A percentile compares a stretch with the other conserved stretches of the same genome.
Evolutionary conservation across 2,797 vertebrate genomes (phyloP).

Genomic region (Onychomys torridus): DNA sequence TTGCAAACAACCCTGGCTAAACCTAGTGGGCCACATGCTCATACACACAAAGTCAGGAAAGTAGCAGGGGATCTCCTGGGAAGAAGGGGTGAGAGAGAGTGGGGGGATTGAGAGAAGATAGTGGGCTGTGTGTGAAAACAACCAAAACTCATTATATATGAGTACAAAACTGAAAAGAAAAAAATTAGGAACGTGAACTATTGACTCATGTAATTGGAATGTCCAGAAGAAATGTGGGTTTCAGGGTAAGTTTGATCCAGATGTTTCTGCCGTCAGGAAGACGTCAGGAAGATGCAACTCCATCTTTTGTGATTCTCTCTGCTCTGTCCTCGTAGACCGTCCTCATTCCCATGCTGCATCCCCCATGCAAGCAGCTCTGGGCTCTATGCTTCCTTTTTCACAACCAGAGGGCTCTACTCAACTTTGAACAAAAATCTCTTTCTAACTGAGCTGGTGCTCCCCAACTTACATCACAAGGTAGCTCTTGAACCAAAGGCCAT

Average conservation of each 20-base stretch:
- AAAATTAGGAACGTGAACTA: neutral
- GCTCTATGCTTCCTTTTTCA: neutral
- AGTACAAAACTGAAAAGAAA: neutral
- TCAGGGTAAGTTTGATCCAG: constrained; percentile 11
- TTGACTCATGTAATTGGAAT: neutral
- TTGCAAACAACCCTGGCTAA: neutral
- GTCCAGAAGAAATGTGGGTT: neutral
- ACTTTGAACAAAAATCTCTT: neutral
- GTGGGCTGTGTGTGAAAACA: neutral
- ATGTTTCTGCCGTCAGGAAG: neutral
- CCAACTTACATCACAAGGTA: neutral
- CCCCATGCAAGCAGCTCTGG: neutral
- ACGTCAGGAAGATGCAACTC: neutral
- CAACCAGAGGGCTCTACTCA: neutral
- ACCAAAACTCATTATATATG: neutral
- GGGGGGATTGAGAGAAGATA: neutral
- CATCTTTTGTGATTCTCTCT: neutral
- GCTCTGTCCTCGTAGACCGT: neutral
- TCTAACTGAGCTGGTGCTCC: neutral
- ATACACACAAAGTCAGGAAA: neutral
- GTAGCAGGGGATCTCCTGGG: neutral
- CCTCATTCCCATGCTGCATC: neutral
- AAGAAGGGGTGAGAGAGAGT: neutral
- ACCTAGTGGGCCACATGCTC: neutral
- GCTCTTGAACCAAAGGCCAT: neutral